Percentiles rank a stretch among this genome's conserved stretches.
phyloP scores from a whole-genome alignment of 2,113 vertebrate genomes.

The Oostethus manadensis region DNA sequence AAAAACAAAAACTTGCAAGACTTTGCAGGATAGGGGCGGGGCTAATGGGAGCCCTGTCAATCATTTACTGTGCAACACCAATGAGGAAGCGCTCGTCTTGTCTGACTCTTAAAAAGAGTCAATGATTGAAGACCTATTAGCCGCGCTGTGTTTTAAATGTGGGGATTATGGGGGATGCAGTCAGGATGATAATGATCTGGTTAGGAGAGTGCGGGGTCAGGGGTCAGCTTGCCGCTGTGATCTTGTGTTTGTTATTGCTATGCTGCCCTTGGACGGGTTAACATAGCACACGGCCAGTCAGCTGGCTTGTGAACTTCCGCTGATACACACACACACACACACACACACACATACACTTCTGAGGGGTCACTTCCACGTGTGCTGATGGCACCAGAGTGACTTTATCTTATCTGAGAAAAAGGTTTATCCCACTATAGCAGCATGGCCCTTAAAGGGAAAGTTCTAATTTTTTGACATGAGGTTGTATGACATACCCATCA shows the following conservation, averaged over 20 bases:
- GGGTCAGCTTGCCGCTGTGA: conserved; percentile 68
- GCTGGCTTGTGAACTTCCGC: conserved; percentile 53
- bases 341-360: conserved; percentile 26
- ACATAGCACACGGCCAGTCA: conserved; percentile 69
- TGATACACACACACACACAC: conserved; percentile 24
- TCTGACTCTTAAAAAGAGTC: conserved; percentile 44
- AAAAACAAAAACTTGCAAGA: conserved; percentile 26
- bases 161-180: conserved; percentile 20
- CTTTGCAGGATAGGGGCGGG: conserved; percentile 47
- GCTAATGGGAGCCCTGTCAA: conserved; percentile 57
- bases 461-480: too few relatives aligned
- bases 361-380: conserved; percentile 61
- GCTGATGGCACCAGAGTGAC: conserved; percentile 54
- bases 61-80: conserved; percentile 67
- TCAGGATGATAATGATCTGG: conserved; percentile 62
- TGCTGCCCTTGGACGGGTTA: conserved; percentile 75
- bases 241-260: conserved; percentile 78
- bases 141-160: conserved; percentile 9
- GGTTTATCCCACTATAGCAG: conserved; percentile 44
- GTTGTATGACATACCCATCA: too few relatives aligned
- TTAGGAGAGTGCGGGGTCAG: conserved; percentile 54
- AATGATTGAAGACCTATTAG: conserved; percentile 57
- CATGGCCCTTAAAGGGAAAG: too few relatives aligned
- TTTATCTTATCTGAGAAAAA: conserved; percentile 67
- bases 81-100: conserved; percentile 56